A percentile compares a stretch with the other conserved stretches of the same genome.
These are phyloP conservation scores for Erpornis zantholeuca DNA, from an alignment of 2,113 vertebrate genomes.

Conservation along the genomic window DNA sequence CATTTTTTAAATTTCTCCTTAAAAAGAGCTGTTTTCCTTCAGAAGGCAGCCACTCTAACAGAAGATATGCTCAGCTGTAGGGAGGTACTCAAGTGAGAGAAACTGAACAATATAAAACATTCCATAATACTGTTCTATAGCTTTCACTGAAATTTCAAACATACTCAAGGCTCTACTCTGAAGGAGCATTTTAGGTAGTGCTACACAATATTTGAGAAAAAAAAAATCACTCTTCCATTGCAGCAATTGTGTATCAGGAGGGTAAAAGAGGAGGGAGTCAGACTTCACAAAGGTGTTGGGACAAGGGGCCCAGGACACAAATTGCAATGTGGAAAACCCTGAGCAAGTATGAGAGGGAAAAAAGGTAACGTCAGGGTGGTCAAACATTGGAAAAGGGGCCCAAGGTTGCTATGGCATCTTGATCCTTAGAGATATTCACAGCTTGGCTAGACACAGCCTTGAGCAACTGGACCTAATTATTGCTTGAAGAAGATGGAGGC, in stretches of 20 bases:
- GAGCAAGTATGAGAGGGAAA: background rate
- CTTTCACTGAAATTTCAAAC: background rate
- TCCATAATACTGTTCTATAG: background rate
- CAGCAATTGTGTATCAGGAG: background rate
- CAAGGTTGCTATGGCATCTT: background rate
- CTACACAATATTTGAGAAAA: background rate
- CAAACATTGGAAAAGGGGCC: background rate
- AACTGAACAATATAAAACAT: background rate
- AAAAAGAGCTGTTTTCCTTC: background rate
- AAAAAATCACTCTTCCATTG: background rate
- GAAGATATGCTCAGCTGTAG: background rate
- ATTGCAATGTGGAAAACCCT: background rate
- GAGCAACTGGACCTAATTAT: background rate
- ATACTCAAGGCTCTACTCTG: background rate
- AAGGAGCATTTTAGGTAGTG: background rate
- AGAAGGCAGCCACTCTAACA: background rate
- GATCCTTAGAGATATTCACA: background rate
- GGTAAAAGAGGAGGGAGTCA: background rate
- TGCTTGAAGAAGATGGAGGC: background rate
- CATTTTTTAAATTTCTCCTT: background rate
- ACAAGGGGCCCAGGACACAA: background rate
- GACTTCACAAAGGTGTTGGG: background rate
- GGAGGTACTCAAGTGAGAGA: background rate
- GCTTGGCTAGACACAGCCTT: background rate
- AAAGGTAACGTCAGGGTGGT: rapidly evolving